Evolutionary conservation across 2,888 invertebrate species (phyloP).

Genomic region (Hedya salicella): DNA sequence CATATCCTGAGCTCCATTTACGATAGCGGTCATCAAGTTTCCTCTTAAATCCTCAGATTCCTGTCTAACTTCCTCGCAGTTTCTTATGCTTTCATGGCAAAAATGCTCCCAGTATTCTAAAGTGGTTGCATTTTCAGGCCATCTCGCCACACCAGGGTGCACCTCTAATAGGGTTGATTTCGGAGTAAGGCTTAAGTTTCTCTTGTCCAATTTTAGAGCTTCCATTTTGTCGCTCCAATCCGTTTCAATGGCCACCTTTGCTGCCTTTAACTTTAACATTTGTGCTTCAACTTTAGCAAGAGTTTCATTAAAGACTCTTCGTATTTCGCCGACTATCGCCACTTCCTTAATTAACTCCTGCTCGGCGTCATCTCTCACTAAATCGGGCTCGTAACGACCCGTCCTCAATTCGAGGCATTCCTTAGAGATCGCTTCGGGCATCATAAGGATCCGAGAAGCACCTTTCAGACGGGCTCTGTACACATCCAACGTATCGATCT

Average conservation of each 20-base stretch:
- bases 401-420: conserved; percentile 90
- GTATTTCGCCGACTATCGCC: conserved; percentile 89
- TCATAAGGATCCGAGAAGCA: conserved; percentile 87
- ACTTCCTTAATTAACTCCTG: conserved; percentile 91
- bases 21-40: conserved; percentile 88
- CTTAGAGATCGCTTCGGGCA: conserved; percentile 89
- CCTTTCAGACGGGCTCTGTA: conserved; percentile 87
- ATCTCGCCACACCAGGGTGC: conserved; percentile 91
- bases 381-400: conserved; percentile 89
- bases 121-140: conserved; percentile 89
- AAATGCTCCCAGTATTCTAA: conserved; percentile 93
- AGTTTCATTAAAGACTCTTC: conserved; percentile 86
- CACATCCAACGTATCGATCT: conserved; percentile 87
- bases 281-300: conserved; percentile 88
- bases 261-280: conserved; percentile 89
- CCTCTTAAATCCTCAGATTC: conserved; percentile 88
- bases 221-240: conserved; percentile 96
- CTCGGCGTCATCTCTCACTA: conserved; percentile 91
- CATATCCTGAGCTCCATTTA: conserved; percentile 92
- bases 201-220: conserved; percentile 88
- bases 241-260: conserved; percentile 91
- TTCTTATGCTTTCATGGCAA: conserved; percentile 90
- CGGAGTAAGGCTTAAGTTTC: conserved; percentile 87
- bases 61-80: conserved; percentile 90
- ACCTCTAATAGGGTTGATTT: conserved; percentile 88